phyloP scores from a whole-genome alignment of 2,797 vertebrate species.

The Poecile montanus region DNA sequence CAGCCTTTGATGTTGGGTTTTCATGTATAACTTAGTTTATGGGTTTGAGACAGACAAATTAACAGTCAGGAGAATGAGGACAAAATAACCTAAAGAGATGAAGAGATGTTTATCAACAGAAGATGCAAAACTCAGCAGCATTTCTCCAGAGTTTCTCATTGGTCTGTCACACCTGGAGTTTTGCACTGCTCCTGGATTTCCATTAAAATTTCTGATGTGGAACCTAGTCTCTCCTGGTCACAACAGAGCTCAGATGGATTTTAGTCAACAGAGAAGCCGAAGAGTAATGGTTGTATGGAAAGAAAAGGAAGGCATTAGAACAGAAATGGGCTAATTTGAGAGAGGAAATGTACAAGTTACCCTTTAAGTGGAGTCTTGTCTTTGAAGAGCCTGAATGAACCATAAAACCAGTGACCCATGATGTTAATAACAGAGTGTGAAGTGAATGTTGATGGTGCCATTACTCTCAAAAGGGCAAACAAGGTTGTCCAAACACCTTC shows the following conservation, averaged over 20 bases:
- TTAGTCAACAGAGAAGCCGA: neutral
- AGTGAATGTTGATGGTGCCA: conserved; percentile 25
- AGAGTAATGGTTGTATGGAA: neutral
- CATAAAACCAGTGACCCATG: conserved; percentile 66
- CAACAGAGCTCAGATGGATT: neutral
- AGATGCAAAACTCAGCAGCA: neutral
- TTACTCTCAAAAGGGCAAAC: conserved; percentile 64
- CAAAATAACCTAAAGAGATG: neutral
- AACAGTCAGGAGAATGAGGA: neutral
- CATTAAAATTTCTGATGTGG: neutral
- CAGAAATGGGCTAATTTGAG: conserved; percentile 37
- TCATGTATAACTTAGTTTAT: neutral
- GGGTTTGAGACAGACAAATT: neutral
- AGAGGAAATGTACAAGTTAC: conserved; percentile 68
- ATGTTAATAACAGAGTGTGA: conserved; percentile 19
- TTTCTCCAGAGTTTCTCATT: neutral
- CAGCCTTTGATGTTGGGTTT: neutral
- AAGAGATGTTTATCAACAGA: neutral
- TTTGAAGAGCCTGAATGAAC: conserved; percentile 38
- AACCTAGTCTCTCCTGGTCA: neutral
- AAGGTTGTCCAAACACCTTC: conserved; percentile 62
- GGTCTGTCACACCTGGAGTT: neutral
- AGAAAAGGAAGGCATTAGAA: conserved; percentile 12
- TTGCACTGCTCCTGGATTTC: neutral
- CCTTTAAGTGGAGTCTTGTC: conserved; percentile 67